Evolutionary conservation across 2,888 invertebrate genomes (phyloP), one percentile per base, ranked within the genome.

Genomic region (Elegia similella): DNA sequence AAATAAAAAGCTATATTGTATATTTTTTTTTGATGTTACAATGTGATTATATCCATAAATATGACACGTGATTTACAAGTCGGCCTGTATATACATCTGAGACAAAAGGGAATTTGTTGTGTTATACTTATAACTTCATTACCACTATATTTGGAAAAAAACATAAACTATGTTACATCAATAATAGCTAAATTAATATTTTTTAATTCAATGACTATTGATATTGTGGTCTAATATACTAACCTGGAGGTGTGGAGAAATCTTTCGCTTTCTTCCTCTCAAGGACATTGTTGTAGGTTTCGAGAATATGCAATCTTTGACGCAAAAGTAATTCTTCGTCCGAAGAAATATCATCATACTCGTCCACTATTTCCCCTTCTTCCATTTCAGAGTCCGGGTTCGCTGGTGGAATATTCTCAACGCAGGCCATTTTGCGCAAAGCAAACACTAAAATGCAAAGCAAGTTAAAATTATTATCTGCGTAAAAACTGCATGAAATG

Each of bases 341-440:
- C 0, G 92, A 91, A 1, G 92, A 92, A 67, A 92, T 90, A 67
- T 92, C 86, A 63, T 89, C 86, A 7, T 81, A 66, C 7, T 86
- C 86, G 55, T 87, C 92, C 8, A 90, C 82, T 59, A 92, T 92
- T 76, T 92, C 91, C 6, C 92, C 92, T 73, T 92, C 92, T 64
- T 92, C 92, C 80, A 87, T 87, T 65, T 92, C 92, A 0, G 86
- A 88, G 59, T 89, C 89, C 62, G 59, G 78, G 56, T 80, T 73
- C 10, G 56, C 61, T 63, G 77, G 69, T 58, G 72, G 64, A 61
- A 81, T 72, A 68, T 74, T 82, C 62, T 78, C 79, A 64, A 80
- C 64, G 66, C 82, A 82, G 61, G 84, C 76, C 85, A 88, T 87
- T 61, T 62, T 64, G 38, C 0, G n/a, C 38, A n/a, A 38, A 38